phyloP scores from a whole-genome alignment of 2,797 vertebrate species.

The Pangasius macronema region DNA sequence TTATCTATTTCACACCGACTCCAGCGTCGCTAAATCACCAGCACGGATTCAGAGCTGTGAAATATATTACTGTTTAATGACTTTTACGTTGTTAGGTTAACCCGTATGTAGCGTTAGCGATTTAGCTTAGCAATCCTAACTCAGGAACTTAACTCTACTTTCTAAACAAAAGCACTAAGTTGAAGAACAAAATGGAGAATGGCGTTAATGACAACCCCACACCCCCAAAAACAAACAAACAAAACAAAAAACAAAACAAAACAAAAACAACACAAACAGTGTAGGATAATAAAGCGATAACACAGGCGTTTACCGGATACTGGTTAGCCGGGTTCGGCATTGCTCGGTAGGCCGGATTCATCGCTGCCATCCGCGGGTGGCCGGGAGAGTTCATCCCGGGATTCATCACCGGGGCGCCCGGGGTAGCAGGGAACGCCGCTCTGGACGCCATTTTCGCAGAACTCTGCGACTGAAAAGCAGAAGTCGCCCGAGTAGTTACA shows the following conservation, averaged over 20 bases:
- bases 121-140: neutral
- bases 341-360: slow-evolving; percentile 72
- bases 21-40: neutral
- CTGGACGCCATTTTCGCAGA: slow-evolving; percentile 71
- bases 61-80: neutral
- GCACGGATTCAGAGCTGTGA: neutral
- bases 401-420: slow-evolving; percentile 69
- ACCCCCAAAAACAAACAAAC: too few relatives aligned
- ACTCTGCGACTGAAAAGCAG: neutral
- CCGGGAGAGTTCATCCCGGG: slow-evolving; percentile 65
- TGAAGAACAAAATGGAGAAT: neutral
- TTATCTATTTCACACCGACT: neutral
- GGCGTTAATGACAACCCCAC: neutral
- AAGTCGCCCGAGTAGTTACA: neutral
- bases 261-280: neutral
- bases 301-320: slow-evolving; percentile 69
- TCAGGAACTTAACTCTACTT: neutral
- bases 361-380: slow-evolving; percentile 68
- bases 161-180: neutral
- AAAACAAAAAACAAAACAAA: too few relatives aligned
- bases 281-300: neutral
- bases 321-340: slow-evolving; percentile 65
- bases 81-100: neutral
- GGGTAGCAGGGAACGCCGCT: slow-evolving; percentile 69
- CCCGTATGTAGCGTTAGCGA: neutral